A percentile compares a stretch with the other conserved stretches of the same genome.
Conservation (phyloP, 2,113 vertebrate species). For the Nibea coibor region DNA sequence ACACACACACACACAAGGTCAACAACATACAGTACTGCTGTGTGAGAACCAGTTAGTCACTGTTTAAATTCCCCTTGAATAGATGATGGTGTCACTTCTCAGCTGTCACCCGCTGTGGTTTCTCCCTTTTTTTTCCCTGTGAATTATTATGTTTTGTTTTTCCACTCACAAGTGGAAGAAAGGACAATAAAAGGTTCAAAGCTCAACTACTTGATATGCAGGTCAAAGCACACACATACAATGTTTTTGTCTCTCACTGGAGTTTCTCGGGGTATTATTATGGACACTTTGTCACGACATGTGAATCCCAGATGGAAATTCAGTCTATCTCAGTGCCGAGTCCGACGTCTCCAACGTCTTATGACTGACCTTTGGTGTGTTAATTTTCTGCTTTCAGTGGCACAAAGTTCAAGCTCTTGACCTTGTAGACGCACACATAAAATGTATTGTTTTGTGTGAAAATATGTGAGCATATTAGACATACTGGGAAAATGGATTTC, state of each 20-base stretch:
- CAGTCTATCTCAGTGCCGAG: background rate
- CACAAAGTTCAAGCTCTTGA: background rate
- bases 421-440: background rate
- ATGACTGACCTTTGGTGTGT: constrained; percentile 28
- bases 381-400: background rate
- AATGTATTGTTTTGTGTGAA: background rate
- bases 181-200: constrained; percentile 36
- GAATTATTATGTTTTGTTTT: background rate
- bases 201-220: background rate
- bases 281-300: background rate
- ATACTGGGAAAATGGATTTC: background rate
- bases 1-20: constrained; percentile 20
- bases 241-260: background rate
- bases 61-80: constrained; percentile 29
- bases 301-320: constrained; percentile 21
- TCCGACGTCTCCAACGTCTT: constrained; percentile 1
- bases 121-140: background rate
- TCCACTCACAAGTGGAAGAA: background rate
- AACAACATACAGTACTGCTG: constrained; percentile 11
- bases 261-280: background rate
- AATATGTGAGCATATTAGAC: background rate
- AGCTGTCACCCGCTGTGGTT: background rate
- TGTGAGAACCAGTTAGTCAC: constrained; percentile 2
- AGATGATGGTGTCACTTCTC: background rate
- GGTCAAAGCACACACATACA: constrained; percentile 3